phyloP scores from a whole-genome alignment of 2,797 vertebrate genomes.

The Rhynchotus rufescens region DNA sequence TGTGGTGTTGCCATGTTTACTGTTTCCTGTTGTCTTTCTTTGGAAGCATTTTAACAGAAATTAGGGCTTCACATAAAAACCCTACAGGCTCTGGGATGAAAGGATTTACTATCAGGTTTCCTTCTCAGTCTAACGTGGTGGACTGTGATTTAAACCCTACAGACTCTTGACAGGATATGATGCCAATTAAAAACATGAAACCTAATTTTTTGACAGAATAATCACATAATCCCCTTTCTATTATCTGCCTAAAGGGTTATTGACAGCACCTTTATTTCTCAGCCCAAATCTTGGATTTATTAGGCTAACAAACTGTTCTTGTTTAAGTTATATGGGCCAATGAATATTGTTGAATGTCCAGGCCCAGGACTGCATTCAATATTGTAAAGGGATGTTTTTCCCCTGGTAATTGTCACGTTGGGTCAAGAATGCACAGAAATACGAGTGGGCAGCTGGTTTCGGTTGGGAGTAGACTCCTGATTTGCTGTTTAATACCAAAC shows the following conservation, averaged over 20 bases:
- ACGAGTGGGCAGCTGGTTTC: constrained; percentile 52
- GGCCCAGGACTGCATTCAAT: constrained; percentile 44
- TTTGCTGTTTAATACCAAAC: constrained; percentile 66
- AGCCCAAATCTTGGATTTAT: constrained; percentile 74
- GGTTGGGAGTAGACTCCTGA: constrained; percentile 67
- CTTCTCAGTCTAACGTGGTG: constrained; percentile 64
- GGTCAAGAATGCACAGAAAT: constrained; percentile 60
- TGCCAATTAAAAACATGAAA: constrained; percentile 82
- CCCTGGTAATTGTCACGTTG: constrained; percentile 49
- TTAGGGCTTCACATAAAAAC: constrained; percentile 75
- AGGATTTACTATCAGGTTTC: constrained; percentile 75
- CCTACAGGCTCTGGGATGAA: constrained; percentile 76
- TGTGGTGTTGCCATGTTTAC: constrained; percentile 80
- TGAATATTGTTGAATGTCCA: constrained; percentile 66
- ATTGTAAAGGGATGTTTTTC: constrained; percentile 69
- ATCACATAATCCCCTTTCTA: constrained; percentile 79
- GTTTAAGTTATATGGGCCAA: constrained; percentile 72
- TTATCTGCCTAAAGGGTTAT: constrained; percentile 74
- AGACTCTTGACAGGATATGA: constrained; percentile 79
- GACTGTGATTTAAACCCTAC: constrained; percentile 80
- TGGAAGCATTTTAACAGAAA: constrained; percentile 80
- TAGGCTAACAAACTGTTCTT: constrained; percentile 73
- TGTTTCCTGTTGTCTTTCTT: constrained; percentile 86
- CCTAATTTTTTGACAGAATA: constrained; percentile 81
- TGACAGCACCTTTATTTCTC: constrained; percentile 78